phyloP scores from a whole-genome alignment of 2,113 vertebrate species.

The Melanerpes aurifrons region DNA sequence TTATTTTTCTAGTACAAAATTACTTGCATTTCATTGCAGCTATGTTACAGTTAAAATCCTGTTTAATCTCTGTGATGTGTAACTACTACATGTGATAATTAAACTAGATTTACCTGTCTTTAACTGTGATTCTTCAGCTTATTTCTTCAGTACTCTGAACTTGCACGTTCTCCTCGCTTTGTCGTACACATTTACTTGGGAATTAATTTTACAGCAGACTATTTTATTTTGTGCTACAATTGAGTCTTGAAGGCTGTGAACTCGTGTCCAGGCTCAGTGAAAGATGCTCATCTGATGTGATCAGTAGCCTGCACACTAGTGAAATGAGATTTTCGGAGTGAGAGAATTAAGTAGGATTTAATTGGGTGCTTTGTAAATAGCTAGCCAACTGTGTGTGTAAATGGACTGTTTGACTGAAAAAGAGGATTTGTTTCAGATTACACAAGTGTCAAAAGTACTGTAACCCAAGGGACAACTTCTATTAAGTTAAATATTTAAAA shows the following conservation, averaged over 20 bases:
- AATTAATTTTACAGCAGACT: neutral
- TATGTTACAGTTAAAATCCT: slow-evolving; percentile 78
- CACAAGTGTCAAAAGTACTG: slow-evolving; percentile 74
- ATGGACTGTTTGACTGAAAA: slow-evolving; percentile 74
- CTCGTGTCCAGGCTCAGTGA: slow-evolving; percentile 18
- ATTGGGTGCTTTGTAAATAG: slow-evolving; percentile 82
- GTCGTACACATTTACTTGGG: fast-evolving
- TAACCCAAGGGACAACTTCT: slow-evolving; percentile 64
- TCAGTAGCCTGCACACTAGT: slow-evolving; percentile 41
- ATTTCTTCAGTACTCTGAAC: slow-evolving; percentile 69
- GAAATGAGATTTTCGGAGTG: slow-evolving; percentile 72
- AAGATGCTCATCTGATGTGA: slow-evolving; percentile 59
- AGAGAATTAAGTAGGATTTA: slow-evolving; percentile 82
- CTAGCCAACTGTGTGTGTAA: slow-evolving; percentile 76
- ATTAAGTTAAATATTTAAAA: slow-evolving; percentile 76
- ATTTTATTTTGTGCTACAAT: neutral
- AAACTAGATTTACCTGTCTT: slow-evolving; percentile 83
- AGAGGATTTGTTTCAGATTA: slow-evolving; percentile 80
- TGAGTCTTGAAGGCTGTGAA: neutral
- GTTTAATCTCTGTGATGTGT: slow-evolving; percentile 82
- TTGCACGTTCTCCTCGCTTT: neutral
- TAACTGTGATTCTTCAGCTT: slow-evolving; percentile 79
- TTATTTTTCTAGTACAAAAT: slow-evolving; percentile 83
- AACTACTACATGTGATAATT: slow-evolving; percentile 84
- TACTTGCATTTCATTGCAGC: slow-evolving; percentile 74